These are phyloP conservation scores for Hycleus cichorii DNA, from an alignment of 1,140 invertebrate species.

Conservation along the genomic window DNA sequence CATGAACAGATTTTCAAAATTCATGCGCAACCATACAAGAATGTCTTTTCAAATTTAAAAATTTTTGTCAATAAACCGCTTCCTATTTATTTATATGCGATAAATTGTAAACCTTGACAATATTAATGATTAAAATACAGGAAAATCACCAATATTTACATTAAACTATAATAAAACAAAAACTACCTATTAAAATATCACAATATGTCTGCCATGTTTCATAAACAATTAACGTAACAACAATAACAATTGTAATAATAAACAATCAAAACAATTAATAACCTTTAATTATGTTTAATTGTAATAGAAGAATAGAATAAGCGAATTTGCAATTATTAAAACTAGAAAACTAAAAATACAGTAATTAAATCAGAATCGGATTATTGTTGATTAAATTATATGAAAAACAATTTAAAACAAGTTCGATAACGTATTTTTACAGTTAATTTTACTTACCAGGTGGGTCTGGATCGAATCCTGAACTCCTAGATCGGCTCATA, in stretches of 20 bases:
- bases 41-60: conserved; percentile 5
- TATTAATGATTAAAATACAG: not conserved
- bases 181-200: no score
- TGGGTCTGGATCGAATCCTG: conserved; percentile 26
- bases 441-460: conserved; percentile 20
- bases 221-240: no score
- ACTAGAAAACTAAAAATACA: not conserved
- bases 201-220: no score
- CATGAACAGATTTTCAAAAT: not conserved
- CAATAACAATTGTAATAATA: no score
- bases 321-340: not conserved
- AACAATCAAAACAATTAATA: no score
- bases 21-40: not conserved
- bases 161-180: no score
- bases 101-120: not conserved
- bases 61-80: not conserved
- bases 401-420: not conserved
- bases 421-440: not conserved
- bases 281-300: not conserved
- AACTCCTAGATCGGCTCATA: conserved; percentile 19
- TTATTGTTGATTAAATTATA: not conserved
- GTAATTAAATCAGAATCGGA: not conserved
- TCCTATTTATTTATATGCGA: not conserved
- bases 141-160: no score
- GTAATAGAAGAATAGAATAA: not conserved